phyloP scores from a whole-genome alignment of 2,113 vertebrate species.

The Marmota flaviventris region DNA sequence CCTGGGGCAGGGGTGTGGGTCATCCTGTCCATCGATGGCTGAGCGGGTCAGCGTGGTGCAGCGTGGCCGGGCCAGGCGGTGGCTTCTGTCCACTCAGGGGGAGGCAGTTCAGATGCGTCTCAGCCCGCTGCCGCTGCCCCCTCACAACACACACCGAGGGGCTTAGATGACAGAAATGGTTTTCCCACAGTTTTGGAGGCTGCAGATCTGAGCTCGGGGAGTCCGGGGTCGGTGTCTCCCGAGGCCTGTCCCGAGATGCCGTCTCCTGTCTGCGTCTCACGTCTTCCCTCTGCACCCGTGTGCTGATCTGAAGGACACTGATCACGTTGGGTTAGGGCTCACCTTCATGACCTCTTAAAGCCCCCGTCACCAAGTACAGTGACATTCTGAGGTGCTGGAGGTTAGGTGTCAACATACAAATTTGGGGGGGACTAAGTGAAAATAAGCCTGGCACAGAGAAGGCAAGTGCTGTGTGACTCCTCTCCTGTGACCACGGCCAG shows the following conservation, averaged over 20 bases:
- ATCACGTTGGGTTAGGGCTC: neutral
- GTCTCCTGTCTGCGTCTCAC: accelerated
- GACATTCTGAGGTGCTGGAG: neutral
- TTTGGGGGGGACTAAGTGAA: neutral
- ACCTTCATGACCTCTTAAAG: neutral
- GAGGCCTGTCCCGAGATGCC: neutral
- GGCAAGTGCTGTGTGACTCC: neutral
- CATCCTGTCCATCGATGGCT: accelerated
- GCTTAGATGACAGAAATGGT: too few species aligned
- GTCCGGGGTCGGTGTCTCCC: neutral
- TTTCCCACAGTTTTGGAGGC: neutral
- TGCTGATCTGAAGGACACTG: neutral
- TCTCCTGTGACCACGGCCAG: neutral
- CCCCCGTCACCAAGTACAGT: neutral
- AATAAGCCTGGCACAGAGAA: neutral
- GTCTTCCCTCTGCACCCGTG: neutral
- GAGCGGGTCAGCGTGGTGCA: neutral
- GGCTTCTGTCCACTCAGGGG: neutral
- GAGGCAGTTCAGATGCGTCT: neutral
- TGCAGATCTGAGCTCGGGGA: neutral
- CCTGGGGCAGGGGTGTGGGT: neutral
- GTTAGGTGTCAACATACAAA: neutral
- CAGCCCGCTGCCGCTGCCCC: neutral
- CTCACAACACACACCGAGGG: accelerated
- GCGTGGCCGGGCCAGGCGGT: accelerated